Conservation (phyloP, 2,888 invertebrate genomes). For the Tromatobia lineatoria region DNA sequence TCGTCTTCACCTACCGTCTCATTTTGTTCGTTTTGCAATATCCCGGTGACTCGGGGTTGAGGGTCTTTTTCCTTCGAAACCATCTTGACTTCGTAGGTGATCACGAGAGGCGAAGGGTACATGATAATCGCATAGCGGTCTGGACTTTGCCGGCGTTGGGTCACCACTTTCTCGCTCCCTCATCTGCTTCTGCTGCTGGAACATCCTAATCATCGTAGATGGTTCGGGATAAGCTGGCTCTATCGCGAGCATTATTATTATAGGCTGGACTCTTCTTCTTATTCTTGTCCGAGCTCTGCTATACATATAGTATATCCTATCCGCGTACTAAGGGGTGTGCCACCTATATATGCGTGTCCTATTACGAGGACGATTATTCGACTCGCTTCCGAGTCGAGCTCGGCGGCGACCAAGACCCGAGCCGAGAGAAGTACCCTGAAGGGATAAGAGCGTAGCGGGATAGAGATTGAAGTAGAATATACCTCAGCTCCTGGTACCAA, state of each 20-base stretch:
- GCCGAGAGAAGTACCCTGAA: constrained; percentile 27
- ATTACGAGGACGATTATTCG: constrained; percentile 78
- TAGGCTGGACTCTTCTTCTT: constrained; percentile 60
- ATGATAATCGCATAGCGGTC: constrained; percentile 64
- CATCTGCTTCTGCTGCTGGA: constrained; percentile 28
- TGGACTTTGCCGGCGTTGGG: constrained; percentile 45
- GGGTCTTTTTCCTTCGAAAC: constrained; percentile 44
- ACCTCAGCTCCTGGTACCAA: constrained; percentile 34
- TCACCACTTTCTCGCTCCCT: constrained; percentile 51
- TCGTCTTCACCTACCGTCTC: constrained; percentile 34
- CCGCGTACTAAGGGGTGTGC: constrained; percentile 8
- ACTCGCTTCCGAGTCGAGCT: constrained; percentile 62
- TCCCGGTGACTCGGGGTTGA: background rate
- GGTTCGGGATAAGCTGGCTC: constrained; percentile 71
- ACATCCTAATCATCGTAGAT: constrained; percentile 75
- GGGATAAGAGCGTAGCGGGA: constrained; percentile 25
- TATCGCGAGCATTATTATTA: constrained; percentile 73
- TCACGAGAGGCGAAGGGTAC: constrained; percentile 56
- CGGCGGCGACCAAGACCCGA: constrained; percentile 28
- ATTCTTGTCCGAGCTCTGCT: constrained; percentile 13
- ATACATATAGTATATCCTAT: constrained; percentile 19
- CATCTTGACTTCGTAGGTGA: constrained; percentile 49
- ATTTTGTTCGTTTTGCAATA: constrained; percentile 7
- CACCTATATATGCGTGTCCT: constrained; percentile 72
- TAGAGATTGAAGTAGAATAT: constrained; percentile 19